Evolutionary conservation across 1,140 invertebrate species (phyloP).

Genomic region (Aphidius ervi): DNA sequence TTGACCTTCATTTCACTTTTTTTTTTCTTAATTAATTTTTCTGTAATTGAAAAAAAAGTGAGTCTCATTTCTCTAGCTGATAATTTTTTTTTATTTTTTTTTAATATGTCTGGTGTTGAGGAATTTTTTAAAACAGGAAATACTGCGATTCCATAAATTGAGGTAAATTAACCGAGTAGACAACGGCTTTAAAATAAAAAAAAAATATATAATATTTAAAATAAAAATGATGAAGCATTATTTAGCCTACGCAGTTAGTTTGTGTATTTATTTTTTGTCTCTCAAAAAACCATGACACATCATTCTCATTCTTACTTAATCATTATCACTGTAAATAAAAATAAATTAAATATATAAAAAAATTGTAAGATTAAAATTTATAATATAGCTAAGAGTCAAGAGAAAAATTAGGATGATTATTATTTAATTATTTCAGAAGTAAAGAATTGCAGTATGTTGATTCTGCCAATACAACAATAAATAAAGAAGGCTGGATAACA

Average conservation of each 20-base stretch:
- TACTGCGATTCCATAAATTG: slow-evolving; percentile 42
- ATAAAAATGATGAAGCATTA: background rate
- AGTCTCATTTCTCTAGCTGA: background rate
- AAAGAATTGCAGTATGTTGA: slow-evolving; percentile 64
- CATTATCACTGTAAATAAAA: background rate
- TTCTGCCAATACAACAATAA: slow-evolving; percentile 60
- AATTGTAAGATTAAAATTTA: slow-evolving; percentile 4
- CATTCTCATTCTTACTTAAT: background rate
- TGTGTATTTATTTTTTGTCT: slow-evolving; percentile 1
- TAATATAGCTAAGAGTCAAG: background rate
- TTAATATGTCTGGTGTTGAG: slow-evolving; percentile 2
- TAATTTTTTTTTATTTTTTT: too few species aligned
- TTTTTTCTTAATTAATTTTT: background rate
- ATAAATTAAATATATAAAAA: background rate
- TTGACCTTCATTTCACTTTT: slow-evolving; percentile 8
- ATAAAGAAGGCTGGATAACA: slow-evolving; percentile 71
- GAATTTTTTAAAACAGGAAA: slow-evolving; percentile 35
- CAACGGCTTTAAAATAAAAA: slow-evolving; percentile 13
- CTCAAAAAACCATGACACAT: background rate
- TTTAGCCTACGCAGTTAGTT: slow-evolving; percentile 35
- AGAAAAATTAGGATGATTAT: background rate
- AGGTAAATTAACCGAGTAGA: slow-evolving; percentile 41
- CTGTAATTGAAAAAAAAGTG: background rate
- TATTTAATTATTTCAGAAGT: slow-evolving; percentile 51
- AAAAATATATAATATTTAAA: too few species aligned